Base-by-base conservation (phyloP, 2,888 invertebrate genomes). In the Epiblema foenella region DNA sequence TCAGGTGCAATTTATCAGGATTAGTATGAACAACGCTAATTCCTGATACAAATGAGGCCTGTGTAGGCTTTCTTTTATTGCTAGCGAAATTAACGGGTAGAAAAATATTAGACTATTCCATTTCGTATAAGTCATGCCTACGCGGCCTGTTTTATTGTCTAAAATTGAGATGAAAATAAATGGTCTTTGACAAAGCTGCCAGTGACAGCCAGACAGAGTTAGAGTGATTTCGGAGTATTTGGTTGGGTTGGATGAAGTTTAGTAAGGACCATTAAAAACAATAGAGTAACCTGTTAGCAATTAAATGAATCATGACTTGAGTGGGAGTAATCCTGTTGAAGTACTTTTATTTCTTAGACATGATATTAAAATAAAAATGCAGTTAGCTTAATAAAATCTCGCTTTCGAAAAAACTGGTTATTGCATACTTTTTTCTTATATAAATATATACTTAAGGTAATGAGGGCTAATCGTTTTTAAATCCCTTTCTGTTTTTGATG, bases 1-100 rank as follows among this genome's bases (percentile, higher is more conserved):
- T 29, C 54, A 65, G 39, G 51, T 42, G 69, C 68, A 64, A 76
- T 77, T 76, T 72, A 75, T 77, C 74, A 73, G 69, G 75, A 72
- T 76, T 74, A 74, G 64, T 33, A 39, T 60, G 58, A 59, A 66
- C 63, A 58, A 56, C 69, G 73, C 74, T 74, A 76, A 75, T 73
- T 63, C 76, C 58, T 39, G 67, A 60, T 64, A 69, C 69, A 68
- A 74, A 74, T 60, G 65, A 62, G 60, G 68, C 52, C 5, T 15
- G 7, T 20, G 49, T 29, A 39, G 63, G 69, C 24, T 37, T 68
- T 62, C 62, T 54, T n/a, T 29, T 52, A 54, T 39, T 24, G 67
- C 49, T 33, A 18, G 42, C 58, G 9, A 64, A 39, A 58, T 58
- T 39, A 68, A 52, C 60, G 42, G 49, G 37, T 37, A 33, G 49